These are phyloP conservation scores for Aethina tumida DNA, from an alignment of 1,140 invertebrate genomes.

Conservation along the genomic window DNA sequence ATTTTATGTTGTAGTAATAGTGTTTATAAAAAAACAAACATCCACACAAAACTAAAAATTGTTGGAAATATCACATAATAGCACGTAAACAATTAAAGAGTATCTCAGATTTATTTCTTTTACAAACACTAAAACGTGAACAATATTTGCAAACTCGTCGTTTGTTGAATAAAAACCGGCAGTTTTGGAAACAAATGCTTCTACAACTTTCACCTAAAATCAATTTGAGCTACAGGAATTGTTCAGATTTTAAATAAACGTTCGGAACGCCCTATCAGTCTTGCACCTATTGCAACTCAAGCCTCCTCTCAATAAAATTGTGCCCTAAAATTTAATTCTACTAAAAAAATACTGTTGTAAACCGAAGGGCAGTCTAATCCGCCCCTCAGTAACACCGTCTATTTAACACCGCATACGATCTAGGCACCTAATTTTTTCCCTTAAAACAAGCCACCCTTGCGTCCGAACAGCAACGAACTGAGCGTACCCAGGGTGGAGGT, in stretches of 20 bases:
- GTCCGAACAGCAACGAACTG: slow-evolving; percentile 68
- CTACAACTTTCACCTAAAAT: background rate
- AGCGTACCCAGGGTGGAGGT: slow-evolving; percentile 61
- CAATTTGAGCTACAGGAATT: background rate
- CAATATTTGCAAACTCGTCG: no score
- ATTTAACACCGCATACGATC: slow-evolving; percentile 1
- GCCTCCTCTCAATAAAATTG: background rate
- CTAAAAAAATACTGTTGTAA: slow-evolving; percentile 10
- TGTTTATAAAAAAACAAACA: no score
- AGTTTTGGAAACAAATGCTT: background rate
- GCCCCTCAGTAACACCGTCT: background rate
- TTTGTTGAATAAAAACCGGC: background rate
- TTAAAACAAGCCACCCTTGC: slow-evolving; percentile 71
- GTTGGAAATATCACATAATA: no score
- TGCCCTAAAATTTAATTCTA: slow-evolving; percentile 2
- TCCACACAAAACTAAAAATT: no score
- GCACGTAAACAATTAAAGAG: no score
- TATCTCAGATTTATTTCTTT: no score
- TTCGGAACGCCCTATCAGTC: background rate
- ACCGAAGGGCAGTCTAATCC: no score
- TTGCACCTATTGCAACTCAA: no score
- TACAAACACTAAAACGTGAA: no score
- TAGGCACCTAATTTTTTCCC: slow-evolving; percentile 1
- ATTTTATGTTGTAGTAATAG: no score
- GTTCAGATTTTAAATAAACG: background rate